phyloP scores from a whole-genome alignment of 2,888 invertebrate genomes.

The Pheosia tremula region DNA sequence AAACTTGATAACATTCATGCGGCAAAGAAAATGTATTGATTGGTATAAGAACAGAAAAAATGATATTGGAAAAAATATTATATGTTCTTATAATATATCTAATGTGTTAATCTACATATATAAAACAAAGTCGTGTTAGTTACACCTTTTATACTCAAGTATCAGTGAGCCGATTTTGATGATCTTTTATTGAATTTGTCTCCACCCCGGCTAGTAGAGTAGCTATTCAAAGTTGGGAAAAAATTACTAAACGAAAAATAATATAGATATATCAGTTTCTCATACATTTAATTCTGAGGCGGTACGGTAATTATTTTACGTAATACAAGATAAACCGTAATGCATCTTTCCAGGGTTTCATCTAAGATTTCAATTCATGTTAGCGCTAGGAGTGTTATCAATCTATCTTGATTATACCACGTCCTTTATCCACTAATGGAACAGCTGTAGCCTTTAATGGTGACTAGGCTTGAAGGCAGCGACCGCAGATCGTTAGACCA shows the following conservation, averaged over 20 bases:
- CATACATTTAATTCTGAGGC: no score
- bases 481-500: conserved; percentile 19
- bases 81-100: no score
- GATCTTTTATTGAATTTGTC: no score
- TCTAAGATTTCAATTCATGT: conserved; percentile 12
- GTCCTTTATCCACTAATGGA: conserved; percentile 44
- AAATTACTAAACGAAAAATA: no score
- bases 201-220: no score
- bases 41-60: conserved; percentile 16
- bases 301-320: no score
- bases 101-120: no score
- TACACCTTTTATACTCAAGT: no score
- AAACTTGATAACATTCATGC: conserved; percentile 43
- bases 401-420: conserved; percentile 37
- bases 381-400: conserved; percentile 33
- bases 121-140: no score
- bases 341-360: conserved; percentile 17
- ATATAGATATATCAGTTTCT: no score
- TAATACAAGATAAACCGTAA: conserved; percentile 1
- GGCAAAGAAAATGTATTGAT: conserved; percentile 33
- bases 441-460: conserved; percentile 42
- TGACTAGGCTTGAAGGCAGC: conserved; percentile 26
- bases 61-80: conserved; percentile 20
- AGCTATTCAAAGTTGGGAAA: no score
- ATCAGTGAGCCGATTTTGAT: no score